Percentiles rank a stretch among this genome's conserved stretches.
Conservation (phyloP, 2,113 vertebrate genomes). For the Pholis gunnellus region DNA sequence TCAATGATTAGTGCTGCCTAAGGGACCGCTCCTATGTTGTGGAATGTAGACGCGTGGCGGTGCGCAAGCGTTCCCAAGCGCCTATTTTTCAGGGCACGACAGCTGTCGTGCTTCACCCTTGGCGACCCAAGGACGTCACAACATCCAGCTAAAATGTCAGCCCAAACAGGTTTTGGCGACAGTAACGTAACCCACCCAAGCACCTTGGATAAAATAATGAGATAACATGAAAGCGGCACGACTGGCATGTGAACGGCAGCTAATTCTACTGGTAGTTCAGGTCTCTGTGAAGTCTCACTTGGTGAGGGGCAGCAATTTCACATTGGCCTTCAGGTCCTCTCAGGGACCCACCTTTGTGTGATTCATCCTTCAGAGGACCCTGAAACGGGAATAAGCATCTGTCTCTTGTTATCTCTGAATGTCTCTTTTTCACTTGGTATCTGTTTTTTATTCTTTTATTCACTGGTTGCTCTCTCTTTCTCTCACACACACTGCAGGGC, state of each 20-base stretch:
- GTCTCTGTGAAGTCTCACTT: background rate
- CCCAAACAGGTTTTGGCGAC: no score
- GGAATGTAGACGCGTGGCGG: no score
- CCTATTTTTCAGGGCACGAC: no score
- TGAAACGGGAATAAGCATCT: background rate
- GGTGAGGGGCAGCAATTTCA: background rate
- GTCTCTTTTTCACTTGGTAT: background rate
- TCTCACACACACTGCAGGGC: background rate
- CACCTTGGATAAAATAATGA: no score
- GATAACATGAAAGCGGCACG: no score
- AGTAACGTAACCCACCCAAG: no score
- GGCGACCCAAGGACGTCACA: no score
- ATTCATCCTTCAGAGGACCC: background rate
- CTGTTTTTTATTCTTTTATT: no score
- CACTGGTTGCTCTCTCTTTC: background rate
- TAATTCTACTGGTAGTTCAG: background rate
- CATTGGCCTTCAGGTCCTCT: background rate
- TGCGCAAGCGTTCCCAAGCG: no score
- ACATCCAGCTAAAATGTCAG: no score
- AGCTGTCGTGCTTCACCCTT: no score
- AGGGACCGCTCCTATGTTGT: background rate
- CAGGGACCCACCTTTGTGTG: background rate
- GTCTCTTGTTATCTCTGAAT: constrained; percentile 15
- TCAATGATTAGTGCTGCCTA: background rate
- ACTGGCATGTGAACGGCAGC: background rate